A percentile compares a stretch with the other conserved stretches of the same genome.
phyloP scores from a whole-genome alignment of 1,140 invertebrate species.

The Hylaeus anthracinus region DNA sequence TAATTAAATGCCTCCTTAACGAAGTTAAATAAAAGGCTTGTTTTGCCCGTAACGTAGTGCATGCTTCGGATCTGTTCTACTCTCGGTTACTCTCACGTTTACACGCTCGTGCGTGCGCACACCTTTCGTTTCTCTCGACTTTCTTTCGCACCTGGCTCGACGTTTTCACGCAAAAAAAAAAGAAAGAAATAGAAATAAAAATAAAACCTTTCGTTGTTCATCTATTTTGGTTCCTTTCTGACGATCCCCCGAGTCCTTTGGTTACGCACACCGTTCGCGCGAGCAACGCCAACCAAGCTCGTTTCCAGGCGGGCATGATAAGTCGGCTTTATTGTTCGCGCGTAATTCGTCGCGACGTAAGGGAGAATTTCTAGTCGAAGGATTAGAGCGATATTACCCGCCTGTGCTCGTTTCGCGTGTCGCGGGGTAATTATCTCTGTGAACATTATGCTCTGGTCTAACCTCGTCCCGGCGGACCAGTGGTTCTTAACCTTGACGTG shows the following conservation, averaged over 20 bases:
- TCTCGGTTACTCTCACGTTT: not conserved
- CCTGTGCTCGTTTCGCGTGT: constrained; percentile 9
- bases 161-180: not conserved
- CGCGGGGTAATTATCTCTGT: constrained; percentile 21
- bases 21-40: constrained; percentile 76
- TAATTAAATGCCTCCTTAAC: constrained; percentile 78
- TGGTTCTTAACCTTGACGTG: no score
- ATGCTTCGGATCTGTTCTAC: constrained; percentile 35
- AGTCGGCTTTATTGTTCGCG: not conserved
- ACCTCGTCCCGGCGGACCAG: no score
- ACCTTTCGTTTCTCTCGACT: constrained; percentile 10
- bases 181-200: no score
- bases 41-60: constrained; percentile 67
- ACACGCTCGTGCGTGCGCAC: not conserved
- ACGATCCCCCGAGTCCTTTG: not conserved
- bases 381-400: not conserved
- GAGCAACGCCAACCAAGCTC: constrained; percentile 15
- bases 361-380: not conserved
- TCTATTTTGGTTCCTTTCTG: not conserved
- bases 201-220: not conserved
- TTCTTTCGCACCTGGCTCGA: not conserved
- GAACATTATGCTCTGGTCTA: not conserved
- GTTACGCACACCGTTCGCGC: not conserved
- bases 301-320: not conserved
- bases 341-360: not conserved